Percentiles rank a stretch among this genome's conserved stretches.
phyloP scores from a whole-genome alignment of 2,888 invertebrate species.

The Syrphus vitripennis region DNA sequence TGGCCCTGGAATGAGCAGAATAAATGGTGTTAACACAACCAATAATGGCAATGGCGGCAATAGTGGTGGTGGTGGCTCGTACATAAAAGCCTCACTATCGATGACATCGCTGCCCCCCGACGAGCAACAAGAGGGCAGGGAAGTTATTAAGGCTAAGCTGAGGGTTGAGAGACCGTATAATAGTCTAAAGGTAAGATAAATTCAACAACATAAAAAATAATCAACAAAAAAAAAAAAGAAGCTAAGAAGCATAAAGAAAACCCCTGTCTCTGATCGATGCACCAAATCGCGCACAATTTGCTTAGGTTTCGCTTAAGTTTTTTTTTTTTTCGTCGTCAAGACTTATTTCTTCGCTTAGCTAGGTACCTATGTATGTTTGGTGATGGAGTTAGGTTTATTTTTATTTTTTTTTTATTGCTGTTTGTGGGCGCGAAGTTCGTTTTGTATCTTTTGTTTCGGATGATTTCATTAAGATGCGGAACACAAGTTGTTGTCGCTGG shows the following conservation, averaged over 20 bases:
- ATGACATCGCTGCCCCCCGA: slow-evolving; percentile 90
- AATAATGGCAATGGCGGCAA: slow-evolving; percentile 19
- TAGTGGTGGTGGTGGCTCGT: slow-evolving; percentile 54
- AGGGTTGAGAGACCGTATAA: slow-evolving; percentile 89
- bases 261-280: slow-evolving; percentile 3
- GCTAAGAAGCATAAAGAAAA: background rate
- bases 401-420: background rate
- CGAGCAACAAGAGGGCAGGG: slow-evolving; percentile 82
- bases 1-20: slow-evolving; percentile 11
- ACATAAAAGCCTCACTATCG: slow-evolving; percentile 82
- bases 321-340: background rate
- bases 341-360: slow-evolving; percentile 60
- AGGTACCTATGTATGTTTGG: slow-evolving; percentile 41
- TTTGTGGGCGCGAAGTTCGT: slow-evolving; percentile 4
- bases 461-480: slow-evolving; percentile 65
- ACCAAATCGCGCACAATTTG: slow-evolving; percentile 42
- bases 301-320: slow-evolving; percentile 37
- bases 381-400: background rate
- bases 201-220: slow-evolving; percentile 9
- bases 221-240: background rate
- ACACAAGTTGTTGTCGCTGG: slow-evolving; percentile 22
- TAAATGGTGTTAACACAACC: slow-evolving; percentile 34
- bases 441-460: slow-evolving; percentile 51
- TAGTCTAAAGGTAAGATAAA: slow-evolving; percentile 85
- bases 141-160: slow-evolving; percentile 82